These are phyloP conservation scores for Leuciscus waleckii DNA, from an alignment of 2,797 vertebrate genomes.

Conservation along the genomic window DNA sequence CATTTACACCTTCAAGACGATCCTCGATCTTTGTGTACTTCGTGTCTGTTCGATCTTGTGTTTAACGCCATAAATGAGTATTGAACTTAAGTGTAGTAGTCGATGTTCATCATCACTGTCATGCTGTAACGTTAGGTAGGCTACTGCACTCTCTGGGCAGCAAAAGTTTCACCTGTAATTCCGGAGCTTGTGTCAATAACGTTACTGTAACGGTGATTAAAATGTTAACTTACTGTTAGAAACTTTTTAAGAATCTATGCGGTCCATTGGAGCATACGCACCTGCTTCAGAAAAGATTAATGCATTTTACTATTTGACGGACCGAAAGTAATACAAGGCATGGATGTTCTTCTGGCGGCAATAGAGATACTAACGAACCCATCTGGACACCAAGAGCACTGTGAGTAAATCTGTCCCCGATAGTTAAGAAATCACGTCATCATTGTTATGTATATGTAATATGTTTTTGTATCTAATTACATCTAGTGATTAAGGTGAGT, in stretches of 20 bases:
- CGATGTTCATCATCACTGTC: background rate
- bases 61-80: background rate
- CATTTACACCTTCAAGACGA: background rate
- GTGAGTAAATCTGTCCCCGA: background rate
- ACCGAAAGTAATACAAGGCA: constrained; percentile 1
- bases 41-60: background rate
- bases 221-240: background rate
- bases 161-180: background rate
- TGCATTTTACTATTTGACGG: background rate
- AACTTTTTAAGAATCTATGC: background rate
- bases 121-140: background rate
- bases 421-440: background rate
- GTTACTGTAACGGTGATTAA: background rate
- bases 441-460: background rate
- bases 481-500: constrained; percentile 1
- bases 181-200: background rate
- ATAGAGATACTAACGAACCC: constrained; percentile 33
- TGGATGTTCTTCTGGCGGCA: constrained; percentile 38
- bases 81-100: background rate
- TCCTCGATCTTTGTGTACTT: background rate
- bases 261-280: background rate
- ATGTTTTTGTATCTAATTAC: background rate
- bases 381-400: constrained; percentile 17
- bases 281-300: background rate
- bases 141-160: background rate